Evolutionary conservation across 2,113 vertebrate species (phyloP), one percentile per base, ranked within the genome.

Genomic region (Tetraodon nigroviridis): DNA sequence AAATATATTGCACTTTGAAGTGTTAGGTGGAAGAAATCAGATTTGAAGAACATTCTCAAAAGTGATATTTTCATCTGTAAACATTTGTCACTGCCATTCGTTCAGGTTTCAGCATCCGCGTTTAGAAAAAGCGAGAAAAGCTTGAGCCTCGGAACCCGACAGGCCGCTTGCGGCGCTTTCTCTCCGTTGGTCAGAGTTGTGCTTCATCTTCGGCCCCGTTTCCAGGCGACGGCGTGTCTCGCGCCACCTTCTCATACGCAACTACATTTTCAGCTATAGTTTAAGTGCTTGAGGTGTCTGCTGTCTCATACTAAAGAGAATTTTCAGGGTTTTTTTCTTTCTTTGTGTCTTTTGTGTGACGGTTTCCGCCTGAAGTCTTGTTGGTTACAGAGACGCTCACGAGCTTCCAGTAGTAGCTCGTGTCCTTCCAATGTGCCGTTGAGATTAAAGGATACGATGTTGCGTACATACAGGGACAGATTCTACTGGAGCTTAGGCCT

Each of bases 1-100:
- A 87, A 88, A 86, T 82, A 87, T 87, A 87, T 88, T 88, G 83
- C 85, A 88, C 87, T 76, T 61, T 76, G 64, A 80, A 78, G 51
- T 63, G 64, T 69, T 71, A 76, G 73, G 73, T 79, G 79, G 83
- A 82, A 77, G 81, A 82, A 79, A 47, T 78, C 46, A 45, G 60
- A 58, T 83, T 78, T 81, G 61, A 80, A 63, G 51, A 79, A 85
- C 83, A 84, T 77, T 79, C 78, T 75, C 42, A 41, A 51, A 17
- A 69, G 42, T 60, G 55, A 77, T 66, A 69, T 63, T 58, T 73
- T 71, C 44, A 61, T 65, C 61, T 84, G 85, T 88, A 88, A 88
- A 88, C 87, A 80, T 76, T 72, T 41, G 20, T 63, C 63, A 5
- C 74, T 64, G 46, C 46, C 46, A 48, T 48, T 19, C 1, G 46